phyloP scores from a whole-genome alignment of 1,140 invertebrate species.

The Stegodyphus dumicola region DNA sequence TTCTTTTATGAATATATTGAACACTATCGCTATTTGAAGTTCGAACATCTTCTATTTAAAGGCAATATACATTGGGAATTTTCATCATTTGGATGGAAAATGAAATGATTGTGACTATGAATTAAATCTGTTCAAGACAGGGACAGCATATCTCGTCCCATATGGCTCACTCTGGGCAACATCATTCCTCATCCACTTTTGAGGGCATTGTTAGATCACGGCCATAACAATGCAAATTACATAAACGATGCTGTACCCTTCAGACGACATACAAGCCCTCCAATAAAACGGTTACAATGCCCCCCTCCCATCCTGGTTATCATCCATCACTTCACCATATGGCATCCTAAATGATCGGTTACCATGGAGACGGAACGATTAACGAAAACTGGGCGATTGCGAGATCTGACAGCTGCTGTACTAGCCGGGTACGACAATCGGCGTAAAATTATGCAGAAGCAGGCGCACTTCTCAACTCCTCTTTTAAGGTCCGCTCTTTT shows the following conservation, averaged over 20 bases:
- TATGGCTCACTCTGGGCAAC: neutral
- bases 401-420: constrained; percentile 28
- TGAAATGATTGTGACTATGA: too few species aligned
- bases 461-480: constrained; percentile 3
- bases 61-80: too few species aligned
- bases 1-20: too few species aligned
- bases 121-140: too few species aligned
- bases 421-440: neutral
- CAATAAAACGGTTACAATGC: constrained; percentile 48
- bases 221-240: constrained; percentile 49
- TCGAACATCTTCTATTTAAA: too few species aligned
- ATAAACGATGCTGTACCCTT: neutral
- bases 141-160: too few species aligned
- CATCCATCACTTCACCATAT: constrained; percentile 46
- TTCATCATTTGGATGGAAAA: too few species aligned
- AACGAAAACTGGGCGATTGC: constrained; percentile 49
- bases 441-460: constrained; percentile 48
- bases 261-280: neutral
- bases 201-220: constrained; percentile 4
- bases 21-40: too few species aligned
- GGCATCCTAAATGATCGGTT: constrained; percentile 45
- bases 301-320: constrained; percentile 6
- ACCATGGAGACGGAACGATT: constrained; percentile 39
- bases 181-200: constrained; percentile 13
- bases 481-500: neutral